Base-by-base conservation (phyloP, 2,113 vertebrate species). In the Rhinichthys klamathensis region DNA sequence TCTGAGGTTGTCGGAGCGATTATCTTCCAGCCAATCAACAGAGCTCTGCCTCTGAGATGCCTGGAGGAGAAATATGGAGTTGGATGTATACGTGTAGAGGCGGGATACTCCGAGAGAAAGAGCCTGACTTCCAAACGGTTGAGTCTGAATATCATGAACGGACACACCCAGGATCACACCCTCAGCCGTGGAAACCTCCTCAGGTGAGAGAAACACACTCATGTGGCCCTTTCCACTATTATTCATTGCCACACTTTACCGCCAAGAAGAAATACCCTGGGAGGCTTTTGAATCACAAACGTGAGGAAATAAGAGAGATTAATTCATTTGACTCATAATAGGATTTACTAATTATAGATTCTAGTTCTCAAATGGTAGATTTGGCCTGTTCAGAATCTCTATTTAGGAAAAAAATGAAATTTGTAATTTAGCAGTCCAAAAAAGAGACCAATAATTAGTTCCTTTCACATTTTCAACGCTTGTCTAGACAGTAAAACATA, bases 1-100 rank as follows among this genome's bases (percentile, higher is more conserved):
- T 98, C 97, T 18, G 96, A 96, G 93, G 97, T 97, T 92, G 97
- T 96, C 0, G 97, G 97, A 3, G 97, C 97, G 83, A 95, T 99
- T 91, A 97, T 99, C 92, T 99, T 98, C 92, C 98, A 98, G 93
- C 98, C 98, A 9, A 89, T 99, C 92, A 99, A 97, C 94, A 92
- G 98, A 87, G 94, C 90, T 0, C 93, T 99, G 85, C 98, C 98
- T 3, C 94, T 99, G 54, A 95, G 96, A 84, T 97, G 94, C 90
- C 90, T 99, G 84, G 97, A 99, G 87, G 97, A 98, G 81, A 97
- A 96, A 83, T 98, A 99, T 0, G 94, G 96, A 5, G 30, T 94
- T 38, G 92, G 93, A 35, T 83, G 92, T 0, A 84, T 89, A 63
- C 92, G 89, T 3, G 41, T 90, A 8, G 94, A 95, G 69, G 77